Evolutionary conservation across 2,113 vertebrate genomes (phyloP), one percentile per base, ranked within the genome.

Genomic region (Indicator maculatus): DNA sequence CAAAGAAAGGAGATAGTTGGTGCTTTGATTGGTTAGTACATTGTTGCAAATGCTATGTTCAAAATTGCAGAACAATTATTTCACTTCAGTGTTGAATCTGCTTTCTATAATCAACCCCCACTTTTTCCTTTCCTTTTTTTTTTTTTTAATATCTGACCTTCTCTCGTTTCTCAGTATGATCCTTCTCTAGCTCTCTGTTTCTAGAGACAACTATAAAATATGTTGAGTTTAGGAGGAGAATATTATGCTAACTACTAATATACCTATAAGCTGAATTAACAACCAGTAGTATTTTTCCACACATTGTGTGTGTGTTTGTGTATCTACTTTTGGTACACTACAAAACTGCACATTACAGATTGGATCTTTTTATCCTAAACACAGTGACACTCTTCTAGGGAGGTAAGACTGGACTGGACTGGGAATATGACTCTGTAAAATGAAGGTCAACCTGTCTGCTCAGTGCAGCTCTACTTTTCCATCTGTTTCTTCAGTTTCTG

Each of bases 301-400:
- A 36, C 0, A 0, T 16, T 58, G 12, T 47, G 38, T 50, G 31
- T 91, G n/a, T 89, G 9, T 75, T 17, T n/a, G 33, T n/a, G 1
- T 55, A 39, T 73, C 28, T 88, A 45, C 64, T 80, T 75, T 76
- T 72, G 65, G 41, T 67, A 59, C 45, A 14, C 30, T 78, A 47
- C 0, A 30, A 84, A 72, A 83, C 33, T 53, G 15, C 58, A 66
- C 5, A 10, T 38, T 96, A 85, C 89, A 87, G 69, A 56, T 50
- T 50, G 56, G 28, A 93, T 91, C 86, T 96, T 95, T 97, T 89
- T 91, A 95, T 76, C 93, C 94, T 85, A 94, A 63, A 93, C 64
- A 64, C 83, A 84, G 76, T 73, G 93, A 73, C 88, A 94, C 89
- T 90, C 30, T 96, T 92, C 58, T 76, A 79, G 90, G 73, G 45